Evolutionary conservation across 2,113 vertebrate species (phyloP).

Genomic region (Ciconia maguari): DNA sequence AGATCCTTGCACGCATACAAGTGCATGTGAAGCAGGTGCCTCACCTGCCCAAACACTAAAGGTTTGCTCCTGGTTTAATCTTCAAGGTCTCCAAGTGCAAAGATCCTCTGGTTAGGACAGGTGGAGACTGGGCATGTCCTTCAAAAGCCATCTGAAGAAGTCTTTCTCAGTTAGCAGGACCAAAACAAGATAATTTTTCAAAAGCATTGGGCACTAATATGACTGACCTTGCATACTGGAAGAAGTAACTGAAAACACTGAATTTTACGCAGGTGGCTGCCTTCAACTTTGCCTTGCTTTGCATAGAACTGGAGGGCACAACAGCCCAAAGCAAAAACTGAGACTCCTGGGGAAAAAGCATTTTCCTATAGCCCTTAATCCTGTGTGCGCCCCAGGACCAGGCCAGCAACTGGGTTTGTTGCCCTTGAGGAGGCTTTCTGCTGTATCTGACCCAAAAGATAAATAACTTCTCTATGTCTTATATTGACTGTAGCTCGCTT

Average conservation of each 20-base stretch:
- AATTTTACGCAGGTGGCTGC: background rate
- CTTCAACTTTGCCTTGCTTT: background rate
- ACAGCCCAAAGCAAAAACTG: background rate
- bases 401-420: background rate
- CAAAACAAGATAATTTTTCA: background rate
- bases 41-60: background rate
- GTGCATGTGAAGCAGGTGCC: background rate
- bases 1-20: accelerated
- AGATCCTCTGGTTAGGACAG: background rate
- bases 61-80: background rate
- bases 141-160: background rate
- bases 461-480: background rate
- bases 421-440: background rate
- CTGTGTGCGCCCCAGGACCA: background rate
- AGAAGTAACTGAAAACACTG: background rate
- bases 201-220: accelerated
- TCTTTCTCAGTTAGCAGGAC: background rate
- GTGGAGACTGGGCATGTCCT: background rate
- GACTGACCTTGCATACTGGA: accelerated
- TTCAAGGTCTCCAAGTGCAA: background rate
- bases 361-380: background rate
- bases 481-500: background rate
- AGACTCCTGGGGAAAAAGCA: background rate
- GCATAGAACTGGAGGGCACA: conserved; percentile 15
- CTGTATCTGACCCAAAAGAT: background rate